These are phyloP conservation scores for Crypturellus tataupa DNA, from an alignment of 2,797 vertebrate genomes.

Conservation along the genomic window DNA sequence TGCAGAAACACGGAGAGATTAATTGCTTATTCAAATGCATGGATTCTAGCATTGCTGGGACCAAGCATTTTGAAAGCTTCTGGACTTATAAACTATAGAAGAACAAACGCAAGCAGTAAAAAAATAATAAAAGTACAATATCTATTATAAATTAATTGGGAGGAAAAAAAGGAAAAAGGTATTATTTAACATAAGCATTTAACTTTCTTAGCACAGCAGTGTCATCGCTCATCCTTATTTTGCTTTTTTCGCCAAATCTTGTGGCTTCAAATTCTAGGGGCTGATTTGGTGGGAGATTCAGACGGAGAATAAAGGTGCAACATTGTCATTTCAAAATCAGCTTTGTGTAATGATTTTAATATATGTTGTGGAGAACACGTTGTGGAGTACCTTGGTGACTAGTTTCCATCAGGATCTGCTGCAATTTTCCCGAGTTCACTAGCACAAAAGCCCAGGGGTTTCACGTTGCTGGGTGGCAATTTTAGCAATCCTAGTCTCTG, in stretches of 20 bases:
- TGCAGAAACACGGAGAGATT: neutral
- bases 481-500: neutral
- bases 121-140: neutral
- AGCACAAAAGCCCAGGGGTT: neutral
- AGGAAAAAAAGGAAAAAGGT: neutral
- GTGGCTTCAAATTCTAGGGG: neutral
- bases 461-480: neutral
- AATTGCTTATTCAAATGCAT: neutral
- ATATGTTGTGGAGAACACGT: neutral
- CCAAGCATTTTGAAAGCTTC: neutral
- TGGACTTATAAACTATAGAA: neutral
- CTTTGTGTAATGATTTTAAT: neutral
- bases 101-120: neutral
- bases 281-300: neutral
- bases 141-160: neutral
- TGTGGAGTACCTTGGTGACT: neutral
- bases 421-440: neutral
- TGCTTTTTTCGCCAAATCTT: neutral
- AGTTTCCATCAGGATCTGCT: neutral
- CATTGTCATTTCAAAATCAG: neutral
- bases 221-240: neutral
- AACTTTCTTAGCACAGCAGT: neutral
- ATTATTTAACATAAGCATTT: slow-evolving; percentile 1
- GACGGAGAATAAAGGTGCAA: neutral
- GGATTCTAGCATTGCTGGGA: neutral